phyloP scores from a whole-genome alignment of 2,888 invertebrate genomes.

The Xestia sexstrigata region DNA sequence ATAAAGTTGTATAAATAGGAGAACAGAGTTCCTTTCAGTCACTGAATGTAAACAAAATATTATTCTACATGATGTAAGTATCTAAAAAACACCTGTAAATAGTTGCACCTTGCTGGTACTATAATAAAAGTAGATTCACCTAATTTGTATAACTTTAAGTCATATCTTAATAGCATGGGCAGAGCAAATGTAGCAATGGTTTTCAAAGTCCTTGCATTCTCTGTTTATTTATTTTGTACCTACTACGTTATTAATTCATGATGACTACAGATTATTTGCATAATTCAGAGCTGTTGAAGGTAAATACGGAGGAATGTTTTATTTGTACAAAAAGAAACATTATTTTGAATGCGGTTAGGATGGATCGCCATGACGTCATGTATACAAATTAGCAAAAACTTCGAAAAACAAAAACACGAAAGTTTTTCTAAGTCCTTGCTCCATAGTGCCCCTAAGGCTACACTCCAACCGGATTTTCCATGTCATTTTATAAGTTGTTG shows the following conservation, averaged over 20 bases:
- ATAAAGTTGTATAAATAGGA: not conserved
- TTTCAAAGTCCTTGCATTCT: conserved; percentile 54
- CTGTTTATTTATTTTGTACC: conserved; percentile 36
- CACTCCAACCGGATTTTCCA: no score
- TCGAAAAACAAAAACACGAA: no score
- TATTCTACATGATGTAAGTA: no score
- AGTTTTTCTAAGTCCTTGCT: no score
- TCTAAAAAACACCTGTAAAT: conserved; percentile 16
- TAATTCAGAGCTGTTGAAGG: conserved; percentile 38
- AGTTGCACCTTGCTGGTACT: conserved; percentile 16
- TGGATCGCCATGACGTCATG: no score
- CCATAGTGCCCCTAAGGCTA: no score
- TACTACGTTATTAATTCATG: conserved; percentile 41
- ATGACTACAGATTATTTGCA: conserved; percentile 46
- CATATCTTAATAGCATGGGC: conserved; percentile 5
- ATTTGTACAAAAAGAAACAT: not conserved
- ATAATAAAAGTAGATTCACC: conserved; percentile 1
- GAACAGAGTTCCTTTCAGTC: not conserved
- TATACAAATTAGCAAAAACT: no score
- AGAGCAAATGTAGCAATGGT: conserved; percentile 34
- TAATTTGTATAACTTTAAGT: conserved; percentile 13
- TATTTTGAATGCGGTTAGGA: not conserved
- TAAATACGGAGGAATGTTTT: not conserved
- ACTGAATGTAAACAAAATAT: not conserved
- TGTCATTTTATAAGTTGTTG: conserved; percentile 16